Evolutionary conservation across 2,113 vertebrate species (phyloP).

Genomic region (Prochilodus magdalenae): DNA sequence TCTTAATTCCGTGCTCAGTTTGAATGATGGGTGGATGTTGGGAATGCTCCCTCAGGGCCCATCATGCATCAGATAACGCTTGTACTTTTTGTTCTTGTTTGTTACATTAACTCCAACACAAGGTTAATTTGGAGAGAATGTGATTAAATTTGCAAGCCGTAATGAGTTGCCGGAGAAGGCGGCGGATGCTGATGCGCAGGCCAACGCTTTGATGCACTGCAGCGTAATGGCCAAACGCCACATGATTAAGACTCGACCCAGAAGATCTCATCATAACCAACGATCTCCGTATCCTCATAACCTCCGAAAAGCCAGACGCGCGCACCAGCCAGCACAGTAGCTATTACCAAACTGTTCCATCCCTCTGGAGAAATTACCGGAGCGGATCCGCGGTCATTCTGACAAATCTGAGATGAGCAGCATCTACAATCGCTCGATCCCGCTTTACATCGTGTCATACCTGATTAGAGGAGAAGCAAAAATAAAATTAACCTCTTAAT

Average conservation of each 20-base stretch:
- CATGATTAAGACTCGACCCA: slow-evolving; percentile 8
- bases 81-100: slow-evolving; percentile 61
- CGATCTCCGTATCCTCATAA: background rate
- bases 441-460: background rate
- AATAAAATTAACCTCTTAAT: slow-evolving; percentile 7
- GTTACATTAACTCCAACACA: slow-evolving; percentile 64
- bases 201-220: slow-evolving; percentile 8
- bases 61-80: background rate
- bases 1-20: too few species aligned
- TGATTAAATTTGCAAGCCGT: slow-evolving; percentile 63
- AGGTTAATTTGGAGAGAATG: slow-evolving; percentile 67
- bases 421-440: background rate
- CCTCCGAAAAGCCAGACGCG: slow-evolving; percentile 20
- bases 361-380: background rate
- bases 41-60: background rate
- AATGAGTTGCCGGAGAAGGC: slow-evolving; percentile 34
- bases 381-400: background rate
- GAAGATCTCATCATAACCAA: slow-evolving; percentile 24
- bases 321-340: background rate
- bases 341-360: background rate
- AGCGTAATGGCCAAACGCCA: background rate
- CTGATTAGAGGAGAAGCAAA: background rate
- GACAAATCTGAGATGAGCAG: background rate
- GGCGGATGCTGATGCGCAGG: slow-evolving; percentile 34
- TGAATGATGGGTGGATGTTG: background rate